Evolutionary conservation across 2,888 invertebrate species (phyloP), one percentile per base, ranked within the genome.

Genomic region (Frankliniella intonsa): DNA sequence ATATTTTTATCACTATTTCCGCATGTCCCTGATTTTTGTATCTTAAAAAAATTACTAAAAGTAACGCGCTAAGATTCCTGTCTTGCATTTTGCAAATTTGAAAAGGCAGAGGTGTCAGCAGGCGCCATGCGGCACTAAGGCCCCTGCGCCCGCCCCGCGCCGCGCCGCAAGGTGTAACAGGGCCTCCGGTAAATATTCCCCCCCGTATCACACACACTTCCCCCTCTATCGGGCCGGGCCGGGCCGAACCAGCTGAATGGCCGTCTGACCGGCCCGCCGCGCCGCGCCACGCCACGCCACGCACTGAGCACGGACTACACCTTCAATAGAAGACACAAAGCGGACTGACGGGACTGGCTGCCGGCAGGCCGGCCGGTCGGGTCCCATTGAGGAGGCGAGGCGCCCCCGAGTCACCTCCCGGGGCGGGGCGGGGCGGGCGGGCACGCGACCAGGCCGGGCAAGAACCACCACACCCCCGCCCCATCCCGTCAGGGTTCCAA

Each of bases 301-400:
- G 69, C 69, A 25, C 11, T 25, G 69, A 76, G 69, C 62, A 62
- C 62, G 62, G 62, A 62, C 62, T 62, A 62, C 62, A 62, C 62
- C 62, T 7, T 76, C 55, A 55, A 55, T 55, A 38, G 38, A 38
- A 38, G 38, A 38, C 38, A 38, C 38, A 38, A 38, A 38, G 38
- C 5, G 38, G 38, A 38, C 38, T 38, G 38, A 38, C 62, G 11
- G 62, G 62, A 14, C 62, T 55, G 55, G 55, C 14, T 55, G 55
- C 55, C 55, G 55, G 55, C 14, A 2, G 55, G 9, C 55, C 17
- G 38, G 38, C 38, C 38, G 38, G 38, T 2, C 38, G 38, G 3
- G 38, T 3, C 38, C 38, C 38, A 38, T 38, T 38, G 38, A 38
- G 38, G 38, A 2, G 38, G 3, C 38, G 38, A 38, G 38, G 38